phyloP scores from a whole-genome alignment of 2,797 vertebrate species.

The Sciaenops ocellatus region DNA sequence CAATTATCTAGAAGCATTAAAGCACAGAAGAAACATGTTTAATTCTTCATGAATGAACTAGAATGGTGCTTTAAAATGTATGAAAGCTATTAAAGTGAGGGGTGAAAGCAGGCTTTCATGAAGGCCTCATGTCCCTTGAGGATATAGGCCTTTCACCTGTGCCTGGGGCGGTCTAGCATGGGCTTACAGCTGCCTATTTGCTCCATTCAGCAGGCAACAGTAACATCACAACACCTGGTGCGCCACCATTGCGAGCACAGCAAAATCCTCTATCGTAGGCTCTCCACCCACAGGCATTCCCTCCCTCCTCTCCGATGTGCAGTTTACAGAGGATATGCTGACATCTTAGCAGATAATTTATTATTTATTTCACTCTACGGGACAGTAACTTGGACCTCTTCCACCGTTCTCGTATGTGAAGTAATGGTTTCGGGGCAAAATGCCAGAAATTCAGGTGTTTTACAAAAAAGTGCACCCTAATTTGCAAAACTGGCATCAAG shows the following conservation, averaged over 20 bases:
- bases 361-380: slow-evolving; percentile 54
- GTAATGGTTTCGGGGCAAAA: slow-evolving; percentile 45
- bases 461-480: slow-evolving; percentile 37
- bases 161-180: slow-evolving; percentile 9
- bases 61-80: slow-evolving; percentile 34
- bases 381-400: slow-evolving; percentile 47
- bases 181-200: slow-evolving; percentile 22
- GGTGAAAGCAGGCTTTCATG: slow-evolving; percentile 34
- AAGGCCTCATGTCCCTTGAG: slow-evolving; percentile 27
- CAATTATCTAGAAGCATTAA: slow-evolving; percentile 27
- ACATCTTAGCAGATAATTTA: slow-evolving; percentile 33
- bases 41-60: slow-evolving; percentile 37
- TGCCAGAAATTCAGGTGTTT: slow-evolving; percentile 50
- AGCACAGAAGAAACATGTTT: slow-evolving; percentile 14
- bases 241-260: slow-evolving; percentile 29
- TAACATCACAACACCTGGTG: slow-evolving; percentile 47
- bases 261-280: slow-evolving; percentile 18
- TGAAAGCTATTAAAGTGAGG: slow-evolving; percentile 43
- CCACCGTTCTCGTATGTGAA: slow-evolving; percentile 37
- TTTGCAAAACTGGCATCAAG: slow-evolving; percentile 54
- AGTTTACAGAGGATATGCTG: slow-evolving; percentile 30
- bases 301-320: slow-evolving; percentile 18
- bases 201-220: slow-evolving; percentile 22
- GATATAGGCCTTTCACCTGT: slow-evolving; percentile 30
- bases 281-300: slow-evolving; percentile 2